These are phyloP conservation scores for Telmatherina bonti DNA, from an alignment of 2,797 vertebrate genomes.

Conservation along the genomic window DNA sequence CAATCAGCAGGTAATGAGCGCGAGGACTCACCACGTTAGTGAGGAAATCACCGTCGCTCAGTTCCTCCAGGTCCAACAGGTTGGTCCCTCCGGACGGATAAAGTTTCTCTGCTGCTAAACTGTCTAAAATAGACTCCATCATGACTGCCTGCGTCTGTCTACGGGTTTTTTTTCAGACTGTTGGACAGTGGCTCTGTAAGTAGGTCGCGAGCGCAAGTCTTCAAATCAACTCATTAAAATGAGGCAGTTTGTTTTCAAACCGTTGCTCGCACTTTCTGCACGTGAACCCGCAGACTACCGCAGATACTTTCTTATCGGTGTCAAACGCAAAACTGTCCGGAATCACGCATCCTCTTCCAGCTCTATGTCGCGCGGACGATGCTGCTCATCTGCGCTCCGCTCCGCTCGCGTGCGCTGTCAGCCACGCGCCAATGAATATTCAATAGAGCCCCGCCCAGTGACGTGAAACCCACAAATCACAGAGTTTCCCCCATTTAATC, in stretches of 20 bases:
- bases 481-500: background rate
- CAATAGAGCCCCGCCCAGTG: conserved; percentile 50
- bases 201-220: conserved; percentile 5
- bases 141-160: conserved; percentile 36
- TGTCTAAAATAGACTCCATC: conserved; percentile 93
- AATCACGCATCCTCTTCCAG: conserved; percentile 48
- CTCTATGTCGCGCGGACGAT: conserved; percentile 13
- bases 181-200: conserved; percentile 2
- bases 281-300: background rate
- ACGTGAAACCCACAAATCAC: conserved; percentile 12
- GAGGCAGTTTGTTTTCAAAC: conserved; percentile 11
- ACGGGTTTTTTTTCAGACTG: conserved; percentile 3
- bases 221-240: conserved; percentile 49
- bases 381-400: conserved; percentile 57
- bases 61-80: conserved; percentile 89
- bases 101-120: conserved; percentile 89
- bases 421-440: conserved; percentile 57
- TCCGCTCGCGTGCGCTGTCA: conserved; percentile 30
- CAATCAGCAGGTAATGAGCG: fast-evolving
- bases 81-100: conserved; percentile 79
- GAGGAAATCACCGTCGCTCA: conserved; percentile 95
- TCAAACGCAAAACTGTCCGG: conserved; percentile 25
- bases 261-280: background rate
- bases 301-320: conserved; percentile 22
- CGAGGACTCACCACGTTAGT: conserved; percentile 88